phyloP scores from a whole-genome alignment of 2,797 vertebrate species.

The Pogonophryne albipinna region DNA sequence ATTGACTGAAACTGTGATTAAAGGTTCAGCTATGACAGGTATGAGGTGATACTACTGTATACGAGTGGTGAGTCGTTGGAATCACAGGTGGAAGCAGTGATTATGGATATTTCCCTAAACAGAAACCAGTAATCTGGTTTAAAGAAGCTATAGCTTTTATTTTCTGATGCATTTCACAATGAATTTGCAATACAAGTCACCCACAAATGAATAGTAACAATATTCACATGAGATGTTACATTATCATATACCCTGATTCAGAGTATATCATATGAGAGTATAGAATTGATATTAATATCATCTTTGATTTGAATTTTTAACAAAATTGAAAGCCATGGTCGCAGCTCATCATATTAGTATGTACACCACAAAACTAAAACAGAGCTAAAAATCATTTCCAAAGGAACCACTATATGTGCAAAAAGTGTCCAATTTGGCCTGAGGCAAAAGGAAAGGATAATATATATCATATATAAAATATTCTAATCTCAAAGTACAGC shows the following conservation, averaged over 20 bases:
- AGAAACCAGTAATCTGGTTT: background rate
- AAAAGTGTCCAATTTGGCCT: background rate
- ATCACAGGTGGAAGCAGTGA: background rate
- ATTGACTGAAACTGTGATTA: conserved; percentile 5
- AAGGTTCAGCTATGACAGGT: conserved; percentile 2
- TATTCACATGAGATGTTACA: background rate
- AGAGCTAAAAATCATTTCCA: background rate
- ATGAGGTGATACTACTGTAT: background rate
- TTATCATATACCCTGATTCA: background rate
- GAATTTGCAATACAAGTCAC: background rate
- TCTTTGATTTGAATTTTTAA: background rate
- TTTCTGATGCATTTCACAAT: background rate
- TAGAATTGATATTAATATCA: background rate
- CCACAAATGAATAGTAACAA: background rate
- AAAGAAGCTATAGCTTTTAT: background rate
- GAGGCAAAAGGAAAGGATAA: background rate
- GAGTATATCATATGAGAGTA: background rate
- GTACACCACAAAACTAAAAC: background rate
- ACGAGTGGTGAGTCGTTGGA: background rate
- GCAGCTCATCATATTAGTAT: no score
- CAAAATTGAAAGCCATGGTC: background rate
- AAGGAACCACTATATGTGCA: background rate
- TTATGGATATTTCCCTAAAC: background rate
- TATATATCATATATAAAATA: background rate
- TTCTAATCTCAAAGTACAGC: background rate